Evolutionary conservation across 2,797 vertebrate genomes (phyloP), one percentile per base, ranked within the genome.

Genomic region (Acropternis orthonyx): DNA sequence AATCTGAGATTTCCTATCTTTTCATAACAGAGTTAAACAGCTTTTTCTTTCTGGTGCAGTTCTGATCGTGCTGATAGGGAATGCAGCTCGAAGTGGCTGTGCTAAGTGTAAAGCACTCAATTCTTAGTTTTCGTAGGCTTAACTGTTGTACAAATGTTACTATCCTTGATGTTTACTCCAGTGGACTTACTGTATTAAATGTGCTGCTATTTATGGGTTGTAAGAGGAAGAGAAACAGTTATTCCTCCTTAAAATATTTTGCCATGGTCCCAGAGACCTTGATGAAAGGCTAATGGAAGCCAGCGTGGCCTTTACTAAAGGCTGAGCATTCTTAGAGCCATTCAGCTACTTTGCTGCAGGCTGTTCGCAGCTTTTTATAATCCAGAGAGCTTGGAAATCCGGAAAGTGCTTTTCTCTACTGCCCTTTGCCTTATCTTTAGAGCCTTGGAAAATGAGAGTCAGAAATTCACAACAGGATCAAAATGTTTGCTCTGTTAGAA

Each of bases 291-390:
- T 91, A 67, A 67, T 85, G 61, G 88, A 61, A 77, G 56, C 54
- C 62, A 46, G 0, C 28, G 72, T 86, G 43, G 62, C 59, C 88
- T 90, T 94, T 95, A 14, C 13, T 84, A 82, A 88, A 85, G 88
- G 67, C 67, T 21, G 3, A 54, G 18, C 49, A 36, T 92, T 95
- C 66, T 94, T 89, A 76, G 46, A 88, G 43, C 32, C 68, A 72
- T 95, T 95, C 67, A 85, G 69, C 58, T 73, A 62, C 85, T 90
- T 94, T 86, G 94, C 77, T 95, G 10, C 55, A 30, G 80, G 85
- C 85, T 84, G 79, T 92, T 94, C 82, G 52, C 77, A 85, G 83
- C 59, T 81, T 94, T 94, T 86, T 76, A 26, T 92, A 95, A 87
- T 87, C 55, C 85, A 73, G 55, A 83, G 75, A 52, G 17, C 20